These are phyloP conservation scores for Turritopsis dohrnii DNA, from an alignment of 30 jellyfish, hydroid and myxozoan species.

Conservation along the genomic window DNA sequence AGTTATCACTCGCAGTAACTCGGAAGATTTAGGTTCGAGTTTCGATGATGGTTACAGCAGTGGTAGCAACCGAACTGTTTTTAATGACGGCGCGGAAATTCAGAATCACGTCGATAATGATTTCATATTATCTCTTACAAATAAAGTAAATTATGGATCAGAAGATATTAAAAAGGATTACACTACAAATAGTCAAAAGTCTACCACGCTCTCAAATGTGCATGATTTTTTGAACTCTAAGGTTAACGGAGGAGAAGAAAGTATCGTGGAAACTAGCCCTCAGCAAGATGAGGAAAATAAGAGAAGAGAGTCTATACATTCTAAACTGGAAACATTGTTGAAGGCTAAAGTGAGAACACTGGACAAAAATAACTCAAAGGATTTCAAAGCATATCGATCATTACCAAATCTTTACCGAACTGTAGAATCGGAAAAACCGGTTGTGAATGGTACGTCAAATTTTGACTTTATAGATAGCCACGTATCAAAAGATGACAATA, in stretches of 20 bases:
- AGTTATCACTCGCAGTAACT: not conserved
- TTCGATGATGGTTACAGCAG: slow-evolving; percentile 11
- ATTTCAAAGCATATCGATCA: not conserved
- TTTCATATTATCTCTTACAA: not conserved
- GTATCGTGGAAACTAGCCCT: not conserved
- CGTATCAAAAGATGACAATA: not conserved
- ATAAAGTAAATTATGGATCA: not conserved
- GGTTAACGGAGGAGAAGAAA: not conserved
- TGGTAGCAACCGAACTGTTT: slow-evolving; percentile 5
- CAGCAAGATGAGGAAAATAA: not conserved
- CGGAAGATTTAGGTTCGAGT: not conserved
- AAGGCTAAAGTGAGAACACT: not conserved
- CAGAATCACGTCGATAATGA: not conserved
- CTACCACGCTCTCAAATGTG: not conserved
- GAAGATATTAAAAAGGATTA: not conserved
- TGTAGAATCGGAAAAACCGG: not conserved
- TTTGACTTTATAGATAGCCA: not conserved
- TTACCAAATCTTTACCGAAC: not conserved
- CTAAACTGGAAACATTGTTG: not conserved
- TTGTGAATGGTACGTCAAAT: not conserved
- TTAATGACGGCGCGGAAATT: not conserved
- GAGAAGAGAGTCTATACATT: not conserved
- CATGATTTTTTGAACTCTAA: not conserved
- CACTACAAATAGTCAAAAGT: not conserved
- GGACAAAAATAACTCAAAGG: not conserved